Evolutionary conservation across 2,797 vertebrate species (phyloP).

Genomic region (Alosa sapidissima): DNA sequence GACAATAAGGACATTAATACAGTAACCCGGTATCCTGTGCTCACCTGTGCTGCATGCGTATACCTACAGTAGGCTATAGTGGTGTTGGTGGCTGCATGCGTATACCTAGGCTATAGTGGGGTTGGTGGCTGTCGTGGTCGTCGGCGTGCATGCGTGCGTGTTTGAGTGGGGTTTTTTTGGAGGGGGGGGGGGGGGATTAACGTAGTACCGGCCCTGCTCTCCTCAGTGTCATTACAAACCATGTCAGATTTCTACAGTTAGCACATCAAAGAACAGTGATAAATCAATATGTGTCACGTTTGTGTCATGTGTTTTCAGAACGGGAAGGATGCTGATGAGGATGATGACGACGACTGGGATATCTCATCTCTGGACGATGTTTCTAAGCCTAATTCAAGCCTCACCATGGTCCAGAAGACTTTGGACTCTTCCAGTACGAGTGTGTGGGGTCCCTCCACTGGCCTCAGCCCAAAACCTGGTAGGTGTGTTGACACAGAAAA

Average conservation of each 20-base stretch:
- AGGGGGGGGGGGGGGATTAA: no score
- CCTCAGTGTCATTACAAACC: not conserved
- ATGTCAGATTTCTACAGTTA: not conserved
- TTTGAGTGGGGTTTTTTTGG: no score
- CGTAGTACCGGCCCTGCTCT: no score
- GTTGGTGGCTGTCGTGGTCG: no score
- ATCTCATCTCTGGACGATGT: constrained; percentile 84
- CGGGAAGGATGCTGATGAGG: constrained; percentile 65
- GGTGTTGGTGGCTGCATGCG: no score
- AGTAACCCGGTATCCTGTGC: no score
- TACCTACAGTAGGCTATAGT: no score
- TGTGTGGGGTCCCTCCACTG: constrained; percentile 76
- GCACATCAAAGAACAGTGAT: not conserved
- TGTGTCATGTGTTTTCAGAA: constrained; percentile 64
- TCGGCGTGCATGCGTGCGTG: no score
- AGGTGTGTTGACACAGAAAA: not conserved
- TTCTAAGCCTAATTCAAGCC: constrained; percentile 60
- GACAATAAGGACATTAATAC: no score
- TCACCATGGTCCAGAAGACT: constrained; percentile 69
- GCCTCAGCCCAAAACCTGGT: constrained; percentile 71
- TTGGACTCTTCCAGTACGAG: constrained; percentile 75
- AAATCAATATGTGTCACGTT: not conserved
- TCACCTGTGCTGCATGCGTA: no score
- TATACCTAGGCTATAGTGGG: no score
- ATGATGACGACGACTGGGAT: constrained; percentile 80